A percentile compares a stretch with the other conserved stretches of the same genome.
Evolutionary conservation across 2,113 vertebrate genomes (phyloP).

Genomic region (Pituophis catenifer): DNA sequence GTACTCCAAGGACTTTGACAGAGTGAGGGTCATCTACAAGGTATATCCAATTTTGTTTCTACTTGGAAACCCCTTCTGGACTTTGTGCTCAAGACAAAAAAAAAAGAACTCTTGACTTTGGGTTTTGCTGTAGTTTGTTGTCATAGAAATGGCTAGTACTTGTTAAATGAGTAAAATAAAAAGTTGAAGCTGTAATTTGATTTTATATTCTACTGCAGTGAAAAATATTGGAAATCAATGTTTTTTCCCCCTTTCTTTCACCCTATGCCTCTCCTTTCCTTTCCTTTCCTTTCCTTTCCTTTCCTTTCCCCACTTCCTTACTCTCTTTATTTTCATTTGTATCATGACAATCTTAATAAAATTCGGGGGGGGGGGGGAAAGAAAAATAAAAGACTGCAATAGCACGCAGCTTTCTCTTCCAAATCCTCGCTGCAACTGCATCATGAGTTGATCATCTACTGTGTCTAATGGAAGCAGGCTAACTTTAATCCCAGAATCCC

Average conservation of each 20-base stretch:
- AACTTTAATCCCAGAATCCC: neutral
- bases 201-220: neutral
- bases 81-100: neutral
- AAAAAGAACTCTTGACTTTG: neutral
- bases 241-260: too few species aligned
- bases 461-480: neutral
- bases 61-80: neutral
- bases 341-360: neutral
- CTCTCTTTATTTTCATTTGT: neutral
- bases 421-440: neutral
- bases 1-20: too few species aligned
- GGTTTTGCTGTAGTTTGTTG: too few species aligned
- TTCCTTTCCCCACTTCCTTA: too few species aligned
- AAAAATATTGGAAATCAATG: neutral
- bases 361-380: rapidly evolving
- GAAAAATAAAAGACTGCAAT: neutral
- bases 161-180: neutral
- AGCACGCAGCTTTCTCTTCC: neutral
- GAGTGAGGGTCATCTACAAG: too few species aligned
- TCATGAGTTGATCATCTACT: neutral
- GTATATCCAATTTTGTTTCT: neutral
- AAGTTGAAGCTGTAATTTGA: neutral
- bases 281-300: too few species aligned
- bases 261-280: too few species aligned
- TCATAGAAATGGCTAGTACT: neutral